Evolutionary conservation across 2,888 invertebrate genomes (phyloP), one percentile per base, ranked within the genome.

Genomic region (Agrotis exclamationis): DNA sequence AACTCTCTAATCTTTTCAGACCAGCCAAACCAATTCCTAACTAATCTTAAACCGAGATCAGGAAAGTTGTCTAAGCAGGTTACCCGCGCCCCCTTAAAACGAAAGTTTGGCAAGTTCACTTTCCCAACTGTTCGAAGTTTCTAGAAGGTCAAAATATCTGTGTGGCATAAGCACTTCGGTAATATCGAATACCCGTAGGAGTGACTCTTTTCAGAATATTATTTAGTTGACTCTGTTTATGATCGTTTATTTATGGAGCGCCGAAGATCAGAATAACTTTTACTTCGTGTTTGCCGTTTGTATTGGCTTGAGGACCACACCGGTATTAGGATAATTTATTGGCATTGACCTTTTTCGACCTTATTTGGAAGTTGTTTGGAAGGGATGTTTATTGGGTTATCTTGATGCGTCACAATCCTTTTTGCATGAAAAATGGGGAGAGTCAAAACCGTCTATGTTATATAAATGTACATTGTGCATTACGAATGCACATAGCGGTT

Each of bases 81-180:
- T 62, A 63, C 50, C 20, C 44, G 5, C 33, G 48, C 45, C 72
- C 63, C 70, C 78, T 66, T 71, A 72, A 75, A 76, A 76, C 53
- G n/a, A 54, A 79, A 85, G 83, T 84, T 82, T 28, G 56, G 18
- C 57, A 79, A 82, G 20, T 59, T 63, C 53, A 64, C 48, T 60
- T 62, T 56, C 63, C 24, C 48, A 83, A 74, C 70, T 73, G 70
- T 69, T 20, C 51, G 9, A 63, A 72, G 68, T 66, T 71, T 51
- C 24, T 28, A 57, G 45, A 48, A 60, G 45, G 56, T 63, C 56
- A 22, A 77, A 80, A 63, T 77, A 80, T 72, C n/a, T 60, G 56
- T 39, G n/a, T 62, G 33, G 54, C 33, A 48, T 62, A 65, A 69
- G 63, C 24, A 51, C 45, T 60, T 71, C 59, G 54, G 28, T 48